These are phyloP conservation scores for Tadarida brasiliensis DNA, from an alignment of 2,797 vertebrate genomes.

Conservation along the genomic window DNA sequence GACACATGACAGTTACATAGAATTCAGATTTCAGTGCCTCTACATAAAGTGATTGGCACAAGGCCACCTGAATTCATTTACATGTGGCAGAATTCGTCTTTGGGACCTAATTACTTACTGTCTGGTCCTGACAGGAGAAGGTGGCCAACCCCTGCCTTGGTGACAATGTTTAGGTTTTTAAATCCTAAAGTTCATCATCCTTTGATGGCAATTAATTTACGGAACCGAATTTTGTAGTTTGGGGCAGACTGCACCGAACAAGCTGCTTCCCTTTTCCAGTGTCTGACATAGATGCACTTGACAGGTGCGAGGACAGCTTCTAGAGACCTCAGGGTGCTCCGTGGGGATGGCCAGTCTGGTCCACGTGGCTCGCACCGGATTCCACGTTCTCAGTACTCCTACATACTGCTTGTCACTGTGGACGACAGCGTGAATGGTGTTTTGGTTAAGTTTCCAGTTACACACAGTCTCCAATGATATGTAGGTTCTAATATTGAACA, in stretches of 20 bases:
- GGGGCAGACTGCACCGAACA: background rate
- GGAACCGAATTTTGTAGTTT: background rate
- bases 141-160: background rate
- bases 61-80: background rate
- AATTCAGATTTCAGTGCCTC: background rate
- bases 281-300: background rate
- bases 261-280: background rate
- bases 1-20: background rate
- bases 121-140: background rate
- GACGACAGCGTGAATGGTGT: fast-evolving
- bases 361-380: background rate
- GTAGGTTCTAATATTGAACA: background rate
- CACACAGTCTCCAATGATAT: background rate
- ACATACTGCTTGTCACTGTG: background rate
- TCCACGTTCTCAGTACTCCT: background rate
- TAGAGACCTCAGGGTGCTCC: background rate
- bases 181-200: background rate
- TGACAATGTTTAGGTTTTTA: background rate
- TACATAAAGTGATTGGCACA: background rate
- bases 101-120: background rate
- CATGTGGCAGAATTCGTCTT: background rate
- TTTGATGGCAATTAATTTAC: background rate
- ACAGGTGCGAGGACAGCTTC: background rate
- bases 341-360: background rate
- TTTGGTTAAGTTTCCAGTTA: background rate